These are phyloP conservation scores for Gasteruption jaculator DNA, from an alignment of 2,888 invertebrate species.

Conservation along the genomic window DNA sequence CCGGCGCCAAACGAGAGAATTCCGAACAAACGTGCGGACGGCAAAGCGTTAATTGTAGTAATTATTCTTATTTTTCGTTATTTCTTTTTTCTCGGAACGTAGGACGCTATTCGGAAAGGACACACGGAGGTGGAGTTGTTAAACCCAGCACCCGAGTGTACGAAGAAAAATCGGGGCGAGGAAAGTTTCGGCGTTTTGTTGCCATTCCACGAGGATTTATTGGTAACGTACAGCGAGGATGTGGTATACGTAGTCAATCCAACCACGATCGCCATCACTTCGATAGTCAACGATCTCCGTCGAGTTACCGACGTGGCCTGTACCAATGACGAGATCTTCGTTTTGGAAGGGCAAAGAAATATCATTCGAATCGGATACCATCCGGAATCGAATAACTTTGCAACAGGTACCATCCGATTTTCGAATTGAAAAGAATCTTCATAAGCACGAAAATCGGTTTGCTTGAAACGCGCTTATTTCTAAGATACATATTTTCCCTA, in stretches of 20 bases:
- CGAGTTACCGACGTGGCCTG: conserved; percentile 55
- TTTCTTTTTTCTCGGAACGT: conserved; percentile 16
- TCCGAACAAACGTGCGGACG: conserved; percentile 4
- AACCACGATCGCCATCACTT: conserved; percentile 48
- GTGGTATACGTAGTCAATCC: conserved; percentile 75
- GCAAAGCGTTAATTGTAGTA: conserved; percentile 3
- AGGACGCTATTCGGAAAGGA: conserved; percentile 44
- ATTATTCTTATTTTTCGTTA: conserved; percentile 5
- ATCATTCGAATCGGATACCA: conserved; percentile 71
- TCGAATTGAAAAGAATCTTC: conserved; percentile 1
- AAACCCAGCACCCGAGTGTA: conserved; percentile 60
- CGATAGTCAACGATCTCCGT: conserved; percentile 41
- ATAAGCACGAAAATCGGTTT: neutral
- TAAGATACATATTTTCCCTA: neutral
- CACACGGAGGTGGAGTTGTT: conserved; percentile 65
- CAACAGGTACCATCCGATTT: conserved; percentile 27
- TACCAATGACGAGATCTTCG: conserved; percentile 72
- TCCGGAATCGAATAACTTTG: conserved; percentile 59
- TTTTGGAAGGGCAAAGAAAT: conserved; percentile 75
- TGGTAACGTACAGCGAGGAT: conserved; percentile 71
- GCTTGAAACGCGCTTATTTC: neutral
- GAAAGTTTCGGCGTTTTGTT: conserved; percentile 63
- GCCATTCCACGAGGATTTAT: conserved; percentile 66
- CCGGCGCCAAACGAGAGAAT: neutral
- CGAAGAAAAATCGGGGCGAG: conserved; percentile 53